phyloP scores from a whole-genome alignment of 2,888 invertebrate species.

The Aphidius colemani region DNA sequence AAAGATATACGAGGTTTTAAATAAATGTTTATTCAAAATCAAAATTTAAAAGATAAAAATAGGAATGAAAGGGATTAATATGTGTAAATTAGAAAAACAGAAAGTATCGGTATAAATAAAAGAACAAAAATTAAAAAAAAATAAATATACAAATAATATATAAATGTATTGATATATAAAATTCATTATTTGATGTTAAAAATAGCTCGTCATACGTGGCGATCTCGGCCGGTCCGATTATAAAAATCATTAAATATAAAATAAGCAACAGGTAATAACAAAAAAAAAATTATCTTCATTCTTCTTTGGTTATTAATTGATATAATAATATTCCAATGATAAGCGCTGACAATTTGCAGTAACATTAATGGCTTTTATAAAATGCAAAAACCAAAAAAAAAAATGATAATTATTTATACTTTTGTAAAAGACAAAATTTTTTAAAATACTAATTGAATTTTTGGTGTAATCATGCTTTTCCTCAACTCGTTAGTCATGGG shows the following conservation, averaged over 20 bases:
- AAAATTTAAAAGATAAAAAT: conserved; percentile 33
- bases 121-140: conserved; percentile 38
- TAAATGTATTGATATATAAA: conserved; percentile 35
- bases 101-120: conserved; percentile 53
- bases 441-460: too few species aligned
- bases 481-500: neutral
- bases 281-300: conserved; percentile 12
- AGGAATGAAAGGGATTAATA: conserved; percentile 42
- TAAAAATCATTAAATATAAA: conserved; percentile 1
- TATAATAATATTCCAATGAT: conserved; percentile 30
- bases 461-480: neutral
- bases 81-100: conserved; percentile 57
- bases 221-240: conserved; percentile 28
- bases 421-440: too few species aligned
- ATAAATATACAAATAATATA: conserved; percentile 33
- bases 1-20: conserved; percentile 33
- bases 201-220: conserved; percentile 37
- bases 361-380: too few species aligned
- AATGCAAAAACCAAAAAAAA: neutral
- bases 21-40: conserved; percentile 17
- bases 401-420: too few species aligned
- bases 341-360: conserved; percentile 34
- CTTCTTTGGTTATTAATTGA: conserved; percentile 18
- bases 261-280: neutral
- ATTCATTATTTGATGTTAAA: conserved; percentile 37